Evolutionary conservation across 2,797 vertebrate genomes (phyloP).

Genomic region (Sardinella longiceps): DNA sequence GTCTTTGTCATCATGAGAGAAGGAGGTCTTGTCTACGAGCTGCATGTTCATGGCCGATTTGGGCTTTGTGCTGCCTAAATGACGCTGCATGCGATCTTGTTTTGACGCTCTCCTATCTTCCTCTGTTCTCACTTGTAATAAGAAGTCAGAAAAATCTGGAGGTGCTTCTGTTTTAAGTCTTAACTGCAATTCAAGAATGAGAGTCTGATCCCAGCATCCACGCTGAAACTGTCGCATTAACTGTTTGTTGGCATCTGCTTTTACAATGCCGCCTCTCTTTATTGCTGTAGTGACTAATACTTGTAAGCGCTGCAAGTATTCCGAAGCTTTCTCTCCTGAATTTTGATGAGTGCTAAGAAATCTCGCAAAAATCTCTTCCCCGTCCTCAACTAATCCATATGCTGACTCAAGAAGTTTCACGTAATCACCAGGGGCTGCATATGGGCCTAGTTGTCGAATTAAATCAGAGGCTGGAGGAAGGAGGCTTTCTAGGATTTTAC

Average conservation of each 20-base stretch:
- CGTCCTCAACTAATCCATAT: constrained; percentile 37
- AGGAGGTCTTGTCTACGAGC: neutral
- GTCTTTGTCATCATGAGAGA: neutral
- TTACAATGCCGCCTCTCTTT: too few relatives aligned
- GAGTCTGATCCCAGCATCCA: neutral
- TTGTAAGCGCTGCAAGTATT: too few relatives aligned
- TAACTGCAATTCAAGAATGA: too few relatives aligned
- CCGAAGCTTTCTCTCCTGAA: too few relatives aligned
- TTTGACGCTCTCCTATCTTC: neutral
- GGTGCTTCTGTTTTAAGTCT: too few relatives aligned
- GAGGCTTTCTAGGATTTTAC: constrained; percentile 33
- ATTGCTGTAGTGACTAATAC: too few relatives aligned
- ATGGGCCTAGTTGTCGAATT: too few relatives aligned
- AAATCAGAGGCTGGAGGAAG: constrained; percentile 20
- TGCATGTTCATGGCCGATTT: neutral
- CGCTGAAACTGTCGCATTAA: too few relatives aligned
- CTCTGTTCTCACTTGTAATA: neutral
- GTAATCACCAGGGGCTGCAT: too few relatives aligned
- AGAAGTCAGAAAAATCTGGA: neutral
- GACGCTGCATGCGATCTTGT: neutral
- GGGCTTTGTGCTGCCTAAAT: neutral
- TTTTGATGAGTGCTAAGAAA: neutral
- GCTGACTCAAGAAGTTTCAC: constrained; percentile 15
- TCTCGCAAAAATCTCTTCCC: constrained; percentile 37
- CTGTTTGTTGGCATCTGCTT: too few relatives aligned